Conservation (phyloP, 2,797 vertebrate genomes). For the Rhabdophis nuchalis region DNA sequence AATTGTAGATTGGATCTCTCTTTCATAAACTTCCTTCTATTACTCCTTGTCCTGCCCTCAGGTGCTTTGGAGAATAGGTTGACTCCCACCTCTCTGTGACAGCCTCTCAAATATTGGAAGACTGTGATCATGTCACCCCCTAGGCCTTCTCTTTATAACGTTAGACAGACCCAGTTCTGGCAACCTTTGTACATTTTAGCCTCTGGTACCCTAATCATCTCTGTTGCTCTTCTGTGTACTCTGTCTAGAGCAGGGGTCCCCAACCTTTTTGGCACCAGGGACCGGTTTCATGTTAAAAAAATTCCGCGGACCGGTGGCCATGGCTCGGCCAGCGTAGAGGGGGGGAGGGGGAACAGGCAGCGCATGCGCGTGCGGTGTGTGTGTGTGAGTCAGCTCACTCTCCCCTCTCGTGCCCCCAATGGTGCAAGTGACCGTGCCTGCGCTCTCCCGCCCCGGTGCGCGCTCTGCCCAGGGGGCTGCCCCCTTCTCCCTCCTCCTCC, state of each 20-base stretch:
- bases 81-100: neutral
- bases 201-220: neutral
- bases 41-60: neutral
- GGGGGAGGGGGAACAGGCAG: too few relatives aligned
- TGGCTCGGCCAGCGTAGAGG: too few relatives aligned
- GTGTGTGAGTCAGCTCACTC: too few relatives aligned
- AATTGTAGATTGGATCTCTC: neutral
- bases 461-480: too few relatives aligned
- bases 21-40: neutral
- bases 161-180: neutral
- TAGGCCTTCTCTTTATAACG: neutral
- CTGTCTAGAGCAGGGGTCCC: neutral
- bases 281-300: too few relatives aligned
- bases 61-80: neutral
- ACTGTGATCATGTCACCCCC: neutral
- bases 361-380: too few relatives aligned
- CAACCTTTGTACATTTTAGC: neutral
- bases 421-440: too few relatives aligned
- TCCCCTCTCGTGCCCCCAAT: too few relatives aligned
- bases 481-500: too few relatives aligned
- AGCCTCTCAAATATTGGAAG: neutral
- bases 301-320: too few relatives aligned
- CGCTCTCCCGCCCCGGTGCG: too few relatives aligned
- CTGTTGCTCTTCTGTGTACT: neutral
- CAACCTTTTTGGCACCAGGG: too few relatives aligned